These are phyloP conservation scores for Nymphalis urticae DNA, from an alignment of 2,888 invertebrate genomes.

Conservation along the genomic window DNA sequence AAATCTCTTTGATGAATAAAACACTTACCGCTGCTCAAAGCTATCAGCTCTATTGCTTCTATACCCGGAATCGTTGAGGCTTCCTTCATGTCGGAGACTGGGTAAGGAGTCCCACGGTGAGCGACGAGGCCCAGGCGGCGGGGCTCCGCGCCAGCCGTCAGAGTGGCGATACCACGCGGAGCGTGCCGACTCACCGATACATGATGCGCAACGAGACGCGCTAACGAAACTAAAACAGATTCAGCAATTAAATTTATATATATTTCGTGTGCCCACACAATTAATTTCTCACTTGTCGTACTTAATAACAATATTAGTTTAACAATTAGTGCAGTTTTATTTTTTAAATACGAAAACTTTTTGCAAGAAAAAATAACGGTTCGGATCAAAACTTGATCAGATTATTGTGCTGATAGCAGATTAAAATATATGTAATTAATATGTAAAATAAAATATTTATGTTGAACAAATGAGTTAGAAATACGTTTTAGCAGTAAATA, in stretches of 20 bases:
- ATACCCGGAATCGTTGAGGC: constrained; percentile 93
- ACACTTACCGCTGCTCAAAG: constrained; percentile 89
- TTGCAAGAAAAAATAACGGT: no score
- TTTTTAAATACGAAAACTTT: no score
- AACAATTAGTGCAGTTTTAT: no score
- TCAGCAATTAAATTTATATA: neutral
- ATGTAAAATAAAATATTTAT: no score
- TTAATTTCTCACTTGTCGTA: neutral
- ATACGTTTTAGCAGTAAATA: no score
- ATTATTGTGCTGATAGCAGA: no score
- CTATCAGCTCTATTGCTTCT: constrained; percentile 93
- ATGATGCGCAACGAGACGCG: constrained; percentile 89
- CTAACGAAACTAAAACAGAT: constrained; percentile 73
- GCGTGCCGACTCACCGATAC: constrained; percentile 93
- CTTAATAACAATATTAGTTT: neutral
- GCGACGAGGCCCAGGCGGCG: constrained; percentile 84
- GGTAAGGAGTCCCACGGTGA: constrained; percentile 95
- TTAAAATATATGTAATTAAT: no score
- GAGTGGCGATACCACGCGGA: constrained; percentile 95
- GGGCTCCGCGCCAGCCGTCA: constrained; percentile 89
- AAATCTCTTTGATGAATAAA: no score
- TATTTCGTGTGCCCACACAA: no score
- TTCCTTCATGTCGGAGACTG: constrained; percentile 91
- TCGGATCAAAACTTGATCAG: no score
- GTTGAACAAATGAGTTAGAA: no score